Conservation (phyloP, 2,113 vertebrate species). For the Theristicus caerulescens region DNA sequence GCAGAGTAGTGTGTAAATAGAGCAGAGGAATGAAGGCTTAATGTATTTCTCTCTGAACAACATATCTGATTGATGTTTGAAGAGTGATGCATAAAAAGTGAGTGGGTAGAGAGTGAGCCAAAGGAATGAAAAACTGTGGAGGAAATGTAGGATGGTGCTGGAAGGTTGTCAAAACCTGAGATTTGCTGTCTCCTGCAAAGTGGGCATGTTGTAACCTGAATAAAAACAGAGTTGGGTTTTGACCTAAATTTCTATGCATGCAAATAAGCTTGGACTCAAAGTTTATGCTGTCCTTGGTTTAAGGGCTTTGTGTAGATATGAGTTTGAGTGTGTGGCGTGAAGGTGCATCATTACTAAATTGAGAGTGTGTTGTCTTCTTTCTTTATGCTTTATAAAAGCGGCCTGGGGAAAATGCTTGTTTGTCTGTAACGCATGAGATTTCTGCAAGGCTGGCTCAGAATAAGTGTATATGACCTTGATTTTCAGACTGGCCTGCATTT, state of each 20-base stretch:
- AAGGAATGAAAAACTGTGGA: constrained; percentile 51
- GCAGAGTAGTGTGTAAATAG: background rate
- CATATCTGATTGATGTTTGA: background rate
- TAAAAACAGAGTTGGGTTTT: constrained; percentile 1
- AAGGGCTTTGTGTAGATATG: background rate
- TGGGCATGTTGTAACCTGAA: constrained; percentile 47
- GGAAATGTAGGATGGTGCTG: constrained; percentile 54
- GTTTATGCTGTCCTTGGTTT: background rate
- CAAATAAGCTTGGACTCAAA: background rate
- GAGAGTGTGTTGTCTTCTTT: background rate
- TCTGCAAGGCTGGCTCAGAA: background rate
- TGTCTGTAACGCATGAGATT: background rate
- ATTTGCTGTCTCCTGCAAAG: background rate
- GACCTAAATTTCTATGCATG: background rate
- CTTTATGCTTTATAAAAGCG: background rate
- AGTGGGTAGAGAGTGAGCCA: constrained; percentile 56
- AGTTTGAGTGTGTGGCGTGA: background rate
- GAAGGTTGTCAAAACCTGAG: constrained; percentile 47
- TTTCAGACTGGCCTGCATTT: background rate
- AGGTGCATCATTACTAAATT: background rate
- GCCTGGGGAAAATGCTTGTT: background rate
- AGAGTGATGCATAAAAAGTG: constrained; percentile 31
- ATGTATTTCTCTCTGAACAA: background rate
- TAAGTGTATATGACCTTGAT: background rate
- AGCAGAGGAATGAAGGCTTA: background rate